These are phyloP conservation scores for Astyanax mexicanus DNA, from an alignment of 2,797 vertebrate species.

Conservation along the genomic window DNA sequence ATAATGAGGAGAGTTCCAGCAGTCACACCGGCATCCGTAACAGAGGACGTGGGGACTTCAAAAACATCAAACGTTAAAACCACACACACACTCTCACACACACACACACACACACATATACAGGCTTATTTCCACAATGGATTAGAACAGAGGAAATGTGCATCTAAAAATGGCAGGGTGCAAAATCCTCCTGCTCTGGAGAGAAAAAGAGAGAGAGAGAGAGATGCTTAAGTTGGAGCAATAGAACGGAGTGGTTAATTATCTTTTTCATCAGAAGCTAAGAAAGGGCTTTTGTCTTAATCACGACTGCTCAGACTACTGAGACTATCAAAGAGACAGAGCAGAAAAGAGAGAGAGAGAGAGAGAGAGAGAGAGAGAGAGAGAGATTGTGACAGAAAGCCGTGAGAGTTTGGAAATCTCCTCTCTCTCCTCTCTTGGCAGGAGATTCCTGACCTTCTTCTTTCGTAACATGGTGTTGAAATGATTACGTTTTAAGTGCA, in stretches of 20 bases:
- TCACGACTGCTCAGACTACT: no score
- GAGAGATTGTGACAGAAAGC: slow-evolving; percentile 12
- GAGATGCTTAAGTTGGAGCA: slow-evolving; percentile 17
- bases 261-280: slow-evolving; percentile 44
- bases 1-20: slow-evolving; percentile 54
- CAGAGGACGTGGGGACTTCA: slow-evolving; percentile 19
- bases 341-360: no score
- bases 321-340: no score
- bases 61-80: slow-evolving; percentile 51
- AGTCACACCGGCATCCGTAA: slow-evolving; percentile 53
- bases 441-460: no score
- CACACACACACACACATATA: no score
- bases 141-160: slow-evolving; percentile 48
- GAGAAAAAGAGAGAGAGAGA: neutral
- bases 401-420: no score
- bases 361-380: slow-evolving; percentile 14
- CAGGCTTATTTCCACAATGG: slow-evolving; percentile 46
- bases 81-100: no score
- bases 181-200: slow-evolving; percentile 13
- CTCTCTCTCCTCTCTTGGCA: no score
- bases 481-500: no score
- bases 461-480: no score
- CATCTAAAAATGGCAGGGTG: slow-evolving; percentile 41
- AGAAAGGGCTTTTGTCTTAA: slow-evolving; percentile 42
- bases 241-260: slow-evolving; percentile 44